Evolutionary conservation across 2,113 vertebrate genomes (phyloP), one percentile per base, ranked within the genome.

Genomic region (Ageneiosus marmoratus): DNA sequence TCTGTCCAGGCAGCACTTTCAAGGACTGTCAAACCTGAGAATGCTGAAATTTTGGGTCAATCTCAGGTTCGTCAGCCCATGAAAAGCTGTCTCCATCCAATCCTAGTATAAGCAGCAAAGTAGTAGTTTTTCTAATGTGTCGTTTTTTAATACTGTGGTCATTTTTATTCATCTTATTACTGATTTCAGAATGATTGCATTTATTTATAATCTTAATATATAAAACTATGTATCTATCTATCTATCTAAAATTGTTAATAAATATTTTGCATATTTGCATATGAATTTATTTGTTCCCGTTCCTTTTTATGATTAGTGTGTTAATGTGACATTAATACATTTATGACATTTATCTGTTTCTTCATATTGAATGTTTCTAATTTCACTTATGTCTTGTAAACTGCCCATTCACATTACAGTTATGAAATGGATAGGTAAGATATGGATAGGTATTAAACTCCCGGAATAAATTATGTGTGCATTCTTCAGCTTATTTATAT

Each of bases 31-130:
- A 92, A 90, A 93, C 95, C 95, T 97, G 96, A 97, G 97, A 97
- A 98, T 97, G 97, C 93, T 96, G 91, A 91, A 89, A 85, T 88
- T 87, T 84, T 86, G 89, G 91, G 89, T 96, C 97, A 96, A 94
- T 98, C 97, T 98, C 96, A 97, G 97, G 97, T 95, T 95, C 87
- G 97, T 98, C 98, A 98, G 97, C 96, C 97, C 94, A 93, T 88
- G 95, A 96, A 96, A 92, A 18, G 91, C 93, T 88, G 88, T 89
- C 94, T 96, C 92, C 56, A 81, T 60, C 82, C 89, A 77, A 87
- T 90, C 83, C 34, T 80, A 56, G 9, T 12, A 29, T 41, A 50
- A 83, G 51, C 24, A 74, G n/a, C 55, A 34, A 56, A 56, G 29
- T 44, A 34, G 29, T 22, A 27, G 12, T 32, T 37, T 69, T 12